Evolutionary conservation across 2,113 vertebrate genomes (phyloP).

Genomic region (Callocephalon fimbriatum): DNA sequence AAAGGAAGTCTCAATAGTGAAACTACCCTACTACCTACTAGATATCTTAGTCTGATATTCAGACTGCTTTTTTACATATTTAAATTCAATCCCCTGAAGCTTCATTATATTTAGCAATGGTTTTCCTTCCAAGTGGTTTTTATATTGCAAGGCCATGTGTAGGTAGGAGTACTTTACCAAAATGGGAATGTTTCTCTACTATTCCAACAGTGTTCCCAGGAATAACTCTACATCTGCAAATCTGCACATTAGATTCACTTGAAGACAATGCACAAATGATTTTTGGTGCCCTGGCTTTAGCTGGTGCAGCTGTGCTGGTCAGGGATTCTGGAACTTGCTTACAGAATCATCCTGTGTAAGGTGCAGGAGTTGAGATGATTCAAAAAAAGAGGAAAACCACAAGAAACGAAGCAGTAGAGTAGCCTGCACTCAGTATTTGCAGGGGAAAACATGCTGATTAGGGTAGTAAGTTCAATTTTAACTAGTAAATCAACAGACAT

Average conservation of each 20-base stretch:
- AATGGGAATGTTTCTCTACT: neutral
- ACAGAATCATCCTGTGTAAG: neutral
- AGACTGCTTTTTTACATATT: neutral
- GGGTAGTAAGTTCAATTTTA: neutral
- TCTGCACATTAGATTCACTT: neutral
- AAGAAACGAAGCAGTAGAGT: neutral
- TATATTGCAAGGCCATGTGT: neutral
- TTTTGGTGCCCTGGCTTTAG: neutral
- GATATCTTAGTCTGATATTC: neutral
- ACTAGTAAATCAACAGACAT: neutral
- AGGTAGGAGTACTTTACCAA: neutral
- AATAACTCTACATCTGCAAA: neutral
- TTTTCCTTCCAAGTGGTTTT: neutral
- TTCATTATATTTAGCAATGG: neutral
- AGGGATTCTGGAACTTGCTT: neutral
- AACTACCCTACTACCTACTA: neutral
- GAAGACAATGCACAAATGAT: neutral
- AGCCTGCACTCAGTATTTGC: neutral
- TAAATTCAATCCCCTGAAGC: neutral
- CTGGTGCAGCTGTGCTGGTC: neutral
- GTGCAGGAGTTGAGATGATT: neutral
- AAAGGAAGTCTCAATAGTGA: neutral
- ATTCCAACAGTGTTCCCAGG: rapidly evolving
- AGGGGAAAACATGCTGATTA: neutral
- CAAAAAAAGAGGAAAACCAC: neutral